Conservation (phyloP, 1,140 invertebrate genomes). For the Apolygus lucorum region DNA sequence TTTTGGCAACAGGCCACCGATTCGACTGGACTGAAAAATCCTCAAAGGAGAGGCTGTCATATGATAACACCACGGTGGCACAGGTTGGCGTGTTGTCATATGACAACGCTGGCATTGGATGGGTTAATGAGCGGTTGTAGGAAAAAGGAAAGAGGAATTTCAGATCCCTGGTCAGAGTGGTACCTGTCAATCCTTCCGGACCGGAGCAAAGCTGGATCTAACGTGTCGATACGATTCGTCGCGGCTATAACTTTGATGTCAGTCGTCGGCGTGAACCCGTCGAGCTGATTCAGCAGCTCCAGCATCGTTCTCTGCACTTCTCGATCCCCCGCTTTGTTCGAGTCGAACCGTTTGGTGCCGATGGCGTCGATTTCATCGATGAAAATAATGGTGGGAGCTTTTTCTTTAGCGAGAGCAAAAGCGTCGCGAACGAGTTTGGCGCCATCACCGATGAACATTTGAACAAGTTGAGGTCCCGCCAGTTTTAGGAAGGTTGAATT, state of each 20-base stretch:
- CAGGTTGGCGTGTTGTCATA: too few relatives aligned
- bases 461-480: conserved; percentile 93
- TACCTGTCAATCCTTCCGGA: conserved; percentile 47
- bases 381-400: conserved; percentile 30
- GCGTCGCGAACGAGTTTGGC: conserved; percentile 62
- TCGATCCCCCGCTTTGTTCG: conserved; percentile 25
- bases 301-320: conserved; percentile 34
- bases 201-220: conserved; percentile 49
- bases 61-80: too few relatives aligned
- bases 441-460: conserved; percentile 98
- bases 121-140: too few relatives aligned
- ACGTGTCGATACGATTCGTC: conserved; percentile 51
- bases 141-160: too few relatives aligned
- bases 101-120: too few relatives aligned
- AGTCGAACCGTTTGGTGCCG: conserved; percentile 30
- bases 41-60: too few relatives aligned
- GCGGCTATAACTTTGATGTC: conserved; percentile 49
- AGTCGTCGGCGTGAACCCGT: conserved; percentile 37
- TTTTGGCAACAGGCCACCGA: too few relatives aligned
- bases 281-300: conserved; percentile 35
- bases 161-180: too few relatives aligned
- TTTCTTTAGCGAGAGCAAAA: conserved; percentile 30
- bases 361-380: conserved; percentile 34
- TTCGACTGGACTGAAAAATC: too few relatives aligned
- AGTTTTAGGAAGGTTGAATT: conserved; percentile 94